Evolutionary conservation across 92 coral and sea anemone species (phyloP).

Genomic region (Micromussa lordhowensis): DNA sequence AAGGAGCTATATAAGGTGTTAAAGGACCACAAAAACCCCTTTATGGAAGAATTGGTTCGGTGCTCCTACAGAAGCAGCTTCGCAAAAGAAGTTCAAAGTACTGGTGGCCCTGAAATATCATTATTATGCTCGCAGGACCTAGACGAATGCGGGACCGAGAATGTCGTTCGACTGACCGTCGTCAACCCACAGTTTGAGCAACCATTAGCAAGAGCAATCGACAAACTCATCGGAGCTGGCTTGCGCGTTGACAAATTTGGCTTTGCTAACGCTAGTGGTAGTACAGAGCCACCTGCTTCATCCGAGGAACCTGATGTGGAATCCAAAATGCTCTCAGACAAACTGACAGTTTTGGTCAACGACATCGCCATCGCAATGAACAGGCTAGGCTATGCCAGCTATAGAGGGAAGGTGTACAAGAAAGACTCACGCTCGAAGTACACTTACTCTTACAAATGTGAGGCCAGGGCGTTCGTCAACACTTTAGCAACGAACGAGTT

Average conservation of each 20-base stretch:
- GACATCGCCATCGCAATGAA: slow-evolving; percentile 52
- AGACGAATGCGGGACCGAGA: neutral
- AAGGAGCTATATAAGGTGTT: neutral
- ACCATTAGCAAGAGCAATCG: too few species aligned
- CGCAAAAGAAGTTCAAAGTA: neutral
- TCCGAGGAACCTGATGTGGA: too few species aligned
- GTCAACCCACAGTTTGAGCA: neutral
- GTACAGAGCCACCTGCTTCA: too few species aligned
- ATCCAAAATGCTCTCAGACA: slow-evolving; percentile 43
- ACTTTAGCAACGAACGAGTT: slow-evolving; percentile 47
- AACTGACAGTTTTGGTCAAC: slow-evolving; percentile 50
- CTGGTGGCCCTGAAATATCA: neutral
- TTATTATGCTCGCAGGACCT: neutral
- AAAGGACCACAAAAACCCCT: neutral
- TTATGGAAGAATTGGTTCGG: neutral
- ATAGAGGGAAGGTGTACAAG: slow-evolving; percentile 50
- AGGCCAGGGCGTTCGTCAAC: slow-evolving; percentile 40
- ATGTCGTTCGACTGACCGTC: neutral
- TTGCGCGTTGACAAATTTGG: neutral
- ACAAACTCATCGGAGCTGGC: too few species aligned
- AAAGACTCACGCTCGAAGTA: slow-evolving; percentile 14
- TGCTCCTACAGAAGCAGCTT: neutral
- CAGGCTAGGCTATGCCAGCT: slow-evolving; percentile 38
- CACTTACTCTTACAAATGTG: slow-evolving; percentile 44
- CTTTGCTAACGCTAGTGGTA: neutral